Percentiles rank a stretch among this genome's conserved stretches.
phyloP scores from a whole-genome alignment of 2,113 vertebrate species.

The Steatornis caripensis region DNA sequence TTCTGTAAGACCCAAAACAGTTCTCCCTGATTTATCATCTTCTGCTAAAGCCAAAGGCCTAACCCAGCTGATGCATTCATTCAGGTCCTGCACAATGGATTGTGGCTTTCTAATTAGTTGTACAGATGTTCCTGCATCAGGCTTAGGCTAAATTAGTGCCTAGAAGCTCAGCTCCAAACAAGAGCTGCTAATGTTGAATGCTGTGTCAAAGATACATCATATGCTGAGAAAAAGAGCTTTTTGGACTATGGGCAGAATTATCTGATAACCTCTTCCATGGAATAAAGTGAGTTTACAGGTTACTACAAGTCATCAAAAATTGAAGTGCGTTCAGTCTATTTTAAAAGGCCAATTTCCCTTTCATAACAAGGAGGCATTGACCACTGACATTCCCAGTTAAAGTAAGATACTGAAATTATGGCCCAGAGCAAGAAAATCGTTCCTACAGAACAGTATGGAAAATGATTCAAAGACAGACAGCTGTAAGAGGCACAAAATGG shows the following conservation, averaged over 20 bases:
- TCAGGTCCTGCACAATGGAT: neutral
- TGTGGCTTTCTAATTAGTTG: neutral
- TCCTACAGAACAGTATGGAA: neutral
- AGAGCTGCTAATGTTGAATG: neutral
- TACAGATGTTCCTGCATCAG: neutral
- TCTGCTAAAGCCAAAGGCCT: neutral
- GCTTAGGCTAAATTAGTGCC: neutral
- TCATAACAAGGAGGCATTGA: neutral
- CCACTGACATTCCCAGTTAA: neutral
- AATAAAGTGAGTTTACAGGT: neutral
- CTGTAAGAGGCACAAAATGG: neutral
- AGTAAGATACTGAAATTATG: neutral
- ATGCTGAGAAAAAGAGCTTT: neutral
- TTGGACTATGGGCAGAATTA: neutral
- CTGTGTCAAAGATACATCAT: neutral
- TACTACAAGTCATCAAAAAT: neutral
- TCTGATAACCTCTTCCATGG: neutral
- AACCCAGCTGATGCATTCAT: neutral
- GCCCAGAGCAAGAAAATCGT: neutral
- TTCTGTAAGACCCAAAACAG: neutral
- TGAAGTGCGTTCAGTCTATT: neutral
- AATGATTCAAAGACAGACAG: neutral
- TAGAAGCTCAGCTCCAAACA: neutral
- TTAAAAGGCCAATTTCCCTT: neutral
- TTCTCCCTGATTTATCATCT: neutral